Conservation (phyloP, 2,888 invertebrate species). For the Loripinus fragilis region DNA sequence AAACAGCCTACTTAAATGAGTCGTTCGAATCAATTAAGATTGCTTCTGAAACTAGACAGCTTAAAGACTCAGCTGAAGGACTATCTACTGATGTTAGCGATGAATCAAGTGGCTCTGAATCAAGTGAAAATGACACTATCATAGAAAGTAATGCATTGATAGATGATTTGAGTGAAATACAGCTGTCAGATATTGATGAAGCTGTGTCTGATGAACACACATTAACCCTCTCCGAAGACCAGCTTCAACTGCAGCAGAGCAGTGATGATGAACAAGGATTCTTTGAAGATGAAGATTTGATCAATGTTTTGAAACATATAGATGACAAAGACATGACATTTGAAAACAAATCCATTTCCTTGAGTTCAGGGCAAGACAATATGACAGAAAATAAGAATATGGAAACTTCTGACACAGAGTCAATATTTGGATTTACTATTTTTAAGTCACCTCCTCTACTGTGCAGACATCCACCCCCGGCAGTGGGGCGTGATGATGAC, state of each 20-base stretch:
- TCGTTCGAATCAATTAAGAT: not conserved
- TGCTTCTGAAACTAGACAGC: not conserved
- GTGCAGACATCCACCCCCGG: too few species aligned
- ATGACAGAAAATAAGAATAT: not conserved
- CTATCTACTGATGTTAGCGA: not conserved
- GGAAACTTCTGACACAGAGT: too few species aligned
- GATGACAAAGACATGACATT: not conserved
- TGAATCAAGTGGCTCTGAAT: not conserved
- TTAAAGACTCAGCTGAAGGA: not conserved
- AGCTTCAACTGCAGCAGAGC: not conserved
- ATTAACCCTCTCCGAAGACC: not conserved
- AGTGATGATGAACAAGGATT: not conserved
- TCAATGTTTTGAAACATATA: not conserved
- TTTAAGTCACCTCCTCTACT: too few species aligned
- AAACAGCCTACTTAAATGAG: not conserved
- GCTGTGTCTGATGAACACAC: not conserved
- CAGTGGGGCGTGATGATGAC: conserved; percentile 53
- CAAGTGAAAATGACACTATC: not conserved
- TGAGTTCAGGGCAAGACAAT: not conserved
- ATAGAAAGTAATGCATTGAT: not conserved
- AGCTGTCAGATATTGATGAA: not conserved
- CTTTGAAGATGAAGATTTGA: not conserved
- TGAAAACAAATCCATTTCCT: not conserved
- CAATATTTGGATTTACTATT: too few species aligned
- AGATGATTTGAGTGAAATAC: not conserved